phyloP scores from a whole-genome alignment of 2,113 vertebrate species.

The Calonectris borealis region DNA sequence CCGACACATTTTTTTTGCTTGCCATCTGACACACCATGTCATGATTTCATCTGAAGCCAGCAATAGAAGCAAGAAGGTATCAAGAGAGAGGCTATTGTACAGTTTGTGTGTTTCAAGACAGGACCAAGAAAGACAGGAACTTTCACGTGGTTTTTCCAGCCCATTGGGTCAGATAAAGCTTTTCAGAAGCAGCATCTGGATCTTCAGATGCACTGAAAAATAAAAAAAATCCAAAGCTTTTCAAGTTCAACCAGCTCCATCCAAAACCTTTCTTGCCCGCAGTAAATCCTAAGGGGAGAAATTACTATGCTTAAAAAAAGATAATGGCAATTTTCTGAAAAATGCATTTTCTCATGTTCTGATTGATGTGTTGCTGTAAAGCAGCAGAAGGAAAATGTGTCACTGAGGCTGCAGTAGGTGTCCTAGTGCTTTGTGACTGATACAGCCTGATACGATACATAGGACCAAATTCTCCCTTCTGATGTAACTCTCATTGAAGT shows the following conservation, averaged over 20 bases:
- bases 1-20: background rate
- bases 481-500: conserved; percentile 49
- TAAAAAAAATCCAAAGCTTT: conserved; percentile 7
- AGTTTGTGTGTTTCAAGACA: conserved; percentile 8
- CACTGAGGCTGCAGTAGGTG: conserved; percentile 42
- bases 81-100: background rate
- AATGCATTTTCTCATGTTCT: conserved; percentile 46
- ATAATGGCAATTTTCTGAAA: conserved; percentile 60
- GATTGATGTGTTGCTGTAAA: conserved; percentile 61
- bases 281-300: conserved; percentile 35
- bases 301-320: conserved; percentile 44
- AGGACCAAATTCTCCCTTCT: conserved; percentile 25
- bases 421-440: conserved; percentile 41
- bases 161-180: conserved; percentile 24
- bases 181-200: conserved; percentile 50
- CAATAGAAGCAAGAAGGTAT: background rate
- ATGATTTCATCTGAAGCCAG: conserved; percentile 10
- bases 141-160: conserved; percentile 19
- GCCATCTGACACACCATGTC: background rate
- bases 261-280: conserved; percentile 2
- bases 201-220: conserved; percentile 21
- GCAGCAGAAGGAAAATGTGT: conserved; percentile 51
- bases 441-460: background rate
- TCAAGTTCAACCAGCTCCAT: conserved; percentile 33
- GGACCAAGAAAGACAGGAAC: background rate